Evolutionary conservation across 2,888 invertebrate genomes (phyloP), one percentile per base, ranked within the genome.

Genomic region (Drosophila kambysellisi): DNA sequence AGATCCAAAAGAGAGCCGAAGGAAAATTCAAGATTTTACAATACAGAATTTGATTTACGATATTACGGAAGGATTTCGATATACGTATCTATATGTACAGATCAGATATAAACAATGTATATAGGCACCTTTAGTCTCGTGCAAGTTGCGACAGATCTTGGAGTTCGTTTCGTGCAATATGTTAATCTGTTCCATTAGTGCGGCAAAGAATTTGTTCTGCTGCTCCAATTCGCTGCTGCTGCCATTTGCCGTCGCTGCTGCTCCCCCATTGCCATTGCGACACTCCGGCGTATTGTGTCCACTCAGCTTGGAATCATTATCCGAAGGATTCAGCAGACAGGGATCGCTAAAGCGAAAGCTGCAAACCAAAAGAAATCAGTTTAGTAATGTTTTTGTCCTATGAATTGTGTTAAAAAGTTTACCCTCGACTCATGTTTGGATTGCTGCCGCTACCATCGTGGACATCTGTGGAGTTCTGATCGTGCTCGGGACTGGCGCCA

Each of bases 111-210:
- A 3, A 25, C 25, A 25, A 56, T 0, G 29, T 39, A n/a, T 30
- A n/a, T 17, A 56, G 91, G 93, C 94, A 94, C 96, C 95, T 94
- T 95, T 96, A 68, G 96, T 95, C 87, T 96, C 96, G 88, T 95
- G 95, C 83, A 97, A 94, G 91, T 97, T 96, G 91, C 95, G 95
- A 88, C 95, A 96, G 90, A 97, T 94, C 94, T 96, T 96, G 82
- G 95, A 95, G 93, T 97, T 97, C 67, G 95, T 94, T 82, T 96
- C 95, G 91, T 96, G 96, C 82, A 97, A 91, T 63, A 95, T 92
- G 87, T 95, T 94, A 79, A 97, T 96, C 94, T 97, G 97, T 87
- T 96, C 96, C 76, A 96, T 94, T 39, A 97, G 94, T 70, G 95
- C 92, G 12, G 91, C 81, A 70, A 93, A 91, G 58, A 93, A 91